Conservation (phyloP, 2,797 vertebrate genomes). For the Setipinna tenuifilis region DNA sequence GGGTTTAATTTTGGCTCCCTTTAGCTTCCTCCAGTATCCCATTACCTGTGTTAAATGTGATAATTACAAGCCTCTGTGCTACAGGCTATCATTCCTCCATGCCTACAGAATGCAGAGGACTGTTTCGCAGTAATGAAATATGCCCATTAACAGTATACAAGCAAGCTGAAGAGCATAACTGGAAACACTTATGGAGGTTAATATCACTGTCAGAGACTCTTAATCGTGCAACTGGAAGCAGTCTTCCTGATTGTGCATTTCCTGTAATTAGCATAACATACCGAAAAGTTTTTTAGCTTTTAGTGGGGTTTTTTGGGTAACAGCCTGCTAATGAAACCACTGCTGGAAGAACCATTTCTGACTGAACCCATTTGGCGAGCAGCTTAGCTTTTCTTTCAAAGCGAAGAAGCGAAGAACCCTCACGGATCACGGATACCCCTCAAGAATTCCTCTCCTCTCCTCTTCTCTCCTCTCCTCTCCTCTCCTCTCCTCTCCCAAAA, state of each 20-base stretch:
- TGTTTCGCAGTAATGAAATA: conserved; percentile 18
- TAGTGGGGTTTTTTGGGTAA: not conserved
- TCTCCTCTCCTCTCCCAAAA: too few species aligned
- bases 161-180: conserved; percentile 28
- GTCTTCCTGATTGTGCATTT: too few species aligned
- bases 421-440: not conserved
- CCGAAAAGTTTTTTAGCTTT: not conserved
- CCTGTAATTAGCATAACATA: too few species aligned
- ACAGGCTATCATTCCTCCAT: not conserved
- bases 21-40: not conserved
- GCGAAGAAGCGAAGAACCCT: not conserved
- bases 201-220: too few species aligned
- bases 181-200: conserved; percentile 25
- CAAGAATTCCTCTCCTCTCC: conserved; percentile 7
- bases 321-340: not conserved
- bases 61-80: not conserved
- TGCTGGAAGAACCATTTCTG: not conserved
- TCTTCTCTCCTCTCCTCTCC: too few species aligned
- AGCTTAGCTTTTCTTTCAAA: not conserved
- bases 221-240: too few species aligned
- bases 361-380: not conserved
- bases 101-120: too few species aligned
- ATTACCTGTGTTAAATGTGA: not conserved
- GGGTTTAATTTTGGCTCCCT: not conserved
- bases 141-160: conserved; percentile 1